These are phyloP conservation scores for Thera britannica DNA, from an alignment of 2,888 invertebrate genomes.

Conservation along the genomic window DNA sequence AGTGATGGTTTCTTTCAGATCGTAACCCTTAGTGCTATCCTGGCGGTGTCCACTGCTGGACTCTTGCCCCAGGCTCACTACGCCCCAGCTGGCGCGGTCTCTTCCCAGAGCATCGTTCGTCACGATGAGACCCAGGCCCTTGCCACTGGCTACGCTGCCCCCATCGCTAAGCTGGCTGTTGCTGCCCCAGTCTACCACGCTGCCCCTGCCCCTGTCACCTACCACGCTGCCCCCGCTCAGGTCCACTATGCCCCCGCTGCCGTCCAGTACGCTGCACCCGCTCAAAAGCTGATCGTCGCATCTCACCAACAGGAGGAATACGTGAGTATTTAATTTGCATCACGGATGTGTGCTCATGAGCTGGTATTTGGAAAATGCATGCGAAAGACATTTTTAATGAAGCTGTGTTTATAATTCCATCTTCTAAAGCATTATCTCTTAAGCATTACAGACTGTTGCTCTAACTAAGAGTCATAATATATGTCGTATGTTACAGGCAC, in stretches of 20 bases:
- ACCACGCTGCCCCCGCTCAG: constrained; percentile 46
- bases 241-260: constrained; percentile 47
- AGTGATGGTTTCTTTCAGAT: constrained; percentile 52
- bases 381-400: no score
- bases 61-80: constrained; percentile 70
- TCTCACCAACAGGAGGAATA: constrained; percentile 52
- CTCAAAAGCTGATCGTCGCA: constrained; percentile 52
- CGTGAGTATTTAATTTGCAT: constrained; percentile 5
- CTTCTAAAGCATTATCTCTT: no score
- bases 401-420: no score
- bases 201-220: constrained; percentile 42
- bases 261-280: constrained; percentile 51
- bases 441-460: neutral
- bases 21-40: constrained; percentile 64
- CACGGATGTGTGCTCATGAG: neutral
- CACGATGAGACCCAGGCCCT: constrained; percentile 58
- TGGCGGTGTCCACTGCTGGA: constrained; percentile 72
- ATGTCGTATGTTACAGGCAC: constrained; percentile 51
- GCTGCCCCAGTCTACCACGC: constrained; percentile 42
- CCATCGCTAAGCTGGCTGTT: constrained; percentile 39
- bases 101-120: constrained; percentile 74
- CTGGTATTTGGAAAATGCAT: no score
- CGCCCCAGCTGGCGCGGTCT: constrained; percentile 67
- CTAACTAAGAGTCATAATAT: constrained; percentile 4
- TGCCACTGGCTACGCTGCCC: constrained; percentile 49